phyloP scores from a whole-genome alignment of 2,113 vertebrate species.

The Elephantulus edwardii region DNA sequence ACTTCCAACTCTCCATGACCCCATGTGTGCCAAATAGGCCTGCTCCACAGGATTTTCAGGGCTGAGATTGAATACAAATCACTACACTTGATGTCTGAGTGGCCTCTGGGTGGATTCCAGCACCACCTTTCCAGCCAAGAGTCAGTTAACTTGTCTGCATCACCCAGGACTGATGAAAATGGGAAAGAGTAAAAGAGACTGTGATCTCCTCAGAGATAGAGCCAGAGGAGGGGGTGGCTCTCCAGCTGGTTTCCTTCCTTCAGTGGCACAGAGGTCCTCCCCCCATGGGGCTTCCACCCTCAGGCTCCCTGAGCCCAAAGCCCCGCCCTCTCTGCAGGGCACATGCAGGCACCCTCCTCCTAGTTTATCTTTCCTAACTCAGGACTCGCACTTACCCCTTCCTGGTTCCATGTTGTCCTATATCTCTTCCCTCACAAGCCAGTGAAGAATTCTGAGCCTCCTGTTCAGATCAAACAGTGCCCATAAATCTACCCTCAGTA shows the following conservation, averaged over 20 bases:
- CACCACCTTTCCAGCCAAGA: background rate
- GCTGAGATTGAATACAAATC: background rate
- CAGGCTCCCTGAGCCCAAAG: background rate
- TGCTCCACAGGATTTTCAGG: background rate
- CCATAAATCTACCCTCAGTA: background rate
- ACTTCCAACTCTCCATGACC: background rate
- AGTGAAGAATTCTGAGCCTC: background rate
- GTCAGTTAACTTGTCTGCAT: background rate
- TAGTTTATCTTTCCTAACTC: background rate
- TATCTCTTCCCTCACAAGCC: background rate
- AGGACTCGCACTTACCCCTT: background rate
- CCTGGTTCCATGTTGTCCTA: background rate
- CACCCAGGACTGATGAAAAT: background rate
- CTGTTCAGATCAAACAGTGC: background rate
- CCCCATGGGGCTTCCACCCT: background rate
- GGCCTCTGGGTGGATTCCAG: background rate
- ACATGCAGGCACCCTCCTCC: background rate
- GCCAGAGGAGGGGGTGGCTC: background rate
- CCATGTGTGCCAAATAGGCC: background rate
- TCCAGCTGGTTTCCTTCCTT: background rate
- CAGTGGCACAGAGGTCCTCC: background rate
- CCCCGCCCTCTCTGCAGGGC: background rate
- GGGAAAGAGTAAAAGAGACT: background rate
- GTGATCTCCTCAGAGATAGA: background rate
- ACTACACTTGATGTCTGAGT: background rate